Base-by-base conservation (phyloP, 2,113 vertebrate species). In the Jacana jacana region DNA sequence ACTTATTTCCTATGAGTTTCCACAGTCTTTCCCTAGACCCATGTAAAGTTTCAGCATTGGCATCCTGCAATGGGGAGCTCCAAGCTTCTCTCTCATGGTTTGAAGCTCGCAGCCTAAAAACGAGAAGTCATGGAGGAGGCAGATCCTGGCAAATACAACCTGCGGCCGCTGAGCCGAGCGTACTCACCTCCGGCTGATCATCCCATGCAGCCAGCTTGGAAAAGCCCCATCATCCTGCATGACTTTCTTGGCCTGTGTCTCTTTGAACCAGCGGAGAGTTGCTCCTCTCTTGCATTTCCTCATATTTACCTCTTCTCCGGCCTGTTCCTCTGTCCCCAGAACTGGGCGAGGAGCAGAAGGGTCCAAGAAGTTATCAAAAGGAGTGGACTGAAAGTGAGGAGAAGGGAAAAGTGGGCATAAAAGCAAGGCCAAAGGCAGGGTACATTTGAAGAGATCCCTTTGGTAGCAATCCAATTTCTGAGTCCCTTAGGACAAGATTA, bases 171-270 rank as follows among this genome's bases (percentile, higher is more conserved):
- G 22, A 44, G 60, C 27, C 27, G 64, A 64, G 33, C 3, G 0
- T 7, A 37, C 90, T 63, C 78, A 98, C 98, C 98, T 97, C 31
- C 98, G 93, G 23, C 97, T 97, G 89, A 98, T 98, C 97, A 98
- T 98, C 14, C 98, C 98, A 48, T 98, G 95, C 48, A 98, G 97
- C 98, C 98, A 98, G 71, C 88, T 91, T n/a, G 98, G 98, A 70
- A 98, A 98, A 20, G 85, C 96, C 4, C 98, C 98, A 23, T 98
- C 97, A 54, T 96, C 88, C 81, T 96, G 93, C 51, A 97, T 75
- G 48, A 98, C 96, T 78, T 98, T 98, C 55, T 95, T 72, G 20
- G 97, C 98, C 81, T 98, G 98, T 0, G 98, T 98, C 88, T 98
- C 98, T 81, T 90, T 97, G 94, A 98, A 98, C 98, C 98, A 98